These are phyloP conservation scores for Thunnus maccoyii DNA, from an alignment of 2,113 vertebrate species.

Conservation along the genomic window DNA sequence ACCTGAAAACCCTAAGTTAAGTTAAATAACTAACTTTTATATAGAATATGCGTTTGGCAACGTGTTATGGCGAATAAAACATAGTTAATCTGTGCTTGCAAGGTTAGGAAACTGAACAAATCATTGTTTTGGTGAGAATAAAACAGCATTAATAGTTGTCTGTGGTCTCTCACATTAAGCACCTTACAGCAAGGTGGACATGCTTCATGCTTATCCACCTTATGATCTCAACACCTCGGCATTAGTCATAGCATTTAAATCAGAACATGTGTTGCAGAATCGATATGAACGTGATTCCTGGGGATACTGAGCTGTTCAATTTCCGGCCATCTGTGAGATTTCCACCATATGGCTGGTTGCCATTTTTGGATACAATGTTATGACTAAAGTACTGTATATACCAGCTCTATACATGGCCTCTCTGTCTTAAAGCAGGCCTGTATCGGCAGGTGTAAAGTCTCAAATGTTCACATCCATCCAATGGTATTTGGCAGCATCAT, in stretches of 20 bases:
- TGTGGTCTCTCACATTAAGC: too few relatives aligned
- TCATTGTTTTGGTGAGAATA: too few relatives aligned
- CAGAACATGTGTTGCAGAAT: background rate
- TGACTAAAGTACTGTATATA: constrained; percentile 22
- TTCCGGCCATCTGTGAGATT: constrained; percentile 16
- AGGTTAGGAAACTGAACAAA: too few relatives aligned
- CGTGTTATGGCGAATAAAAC: too few relatives aligned
- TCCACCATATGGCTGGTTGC: constrained; percentile 8
- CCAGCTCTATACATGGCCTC: constrained; percentile 11
- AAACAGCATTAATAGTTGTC: too few relatives aligned
- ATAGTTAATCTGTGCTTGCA: too few relatives aligned
- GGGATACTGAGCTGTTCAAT: background rate
- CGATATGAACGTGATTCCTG: background rate
- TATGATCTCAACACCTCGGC: background rate
- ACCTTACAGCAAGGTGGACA: too few relatives aligned
- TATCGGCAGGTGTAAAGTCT: constrained; percentile 60
- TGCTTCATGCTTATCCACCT: background rate
- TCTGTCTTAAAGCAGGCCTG: constrained; percentile 21
- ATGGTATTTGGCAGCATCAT: constrained; percentile 49
- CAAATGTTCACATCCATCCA: constrained; percentile 58
- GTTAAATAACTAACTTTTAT: too few relatives aligned
- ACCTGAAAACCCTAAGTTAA: too few relatives aligned
- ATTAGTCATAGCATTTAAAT: background rate
- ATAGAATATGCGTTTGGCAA: too few relatives aligned
- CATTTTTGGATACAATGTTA: constrained; percentile 25